A percentile compares a stretch with the other conserved stretches of the same genome.
These are phyloP conservation scores for Acanthosepion lycidas DNA, from an alignment of 2,888 invertebrate genomes.

Conservation along the genomic window DNA sequence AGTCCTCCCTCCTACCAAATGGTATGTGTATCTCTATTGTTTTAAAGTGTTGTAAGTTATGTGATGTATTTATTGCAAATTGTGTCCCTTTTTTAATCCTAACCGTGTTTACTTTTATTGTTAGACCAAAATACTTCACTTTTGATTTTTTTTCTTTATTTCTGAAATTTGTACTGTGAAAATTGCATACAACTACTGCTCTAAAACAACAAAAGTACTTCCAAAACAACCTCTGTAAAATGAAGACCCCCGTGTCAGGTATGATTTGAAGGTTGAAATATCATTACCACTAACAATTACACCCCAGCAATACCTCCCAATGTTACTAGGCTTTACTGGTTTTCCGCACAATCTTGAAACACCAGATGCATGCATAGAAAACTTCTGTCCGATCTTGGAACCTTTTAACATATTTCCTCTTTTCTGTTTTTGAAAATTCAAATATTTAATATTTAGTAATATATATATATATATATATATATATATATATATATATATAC, in stretches of 20 bases:
- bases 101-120: too few species aligned
- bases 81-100: neutral
- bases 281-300: neutral
- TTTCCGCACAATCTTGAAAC: neutral
- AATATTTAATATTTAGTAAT: neutral
- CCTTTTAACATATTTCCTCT: neutral
- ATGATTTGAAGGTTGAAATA: neutral
- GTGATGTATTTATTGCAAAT: neutral
- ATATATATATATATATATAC: neutral
- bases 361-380: neutral
- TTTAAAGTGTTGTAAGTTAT: neutral
- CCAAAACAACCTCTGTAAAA: neutral
- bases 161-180: neutral
- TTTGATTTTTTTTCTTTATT: neutral
- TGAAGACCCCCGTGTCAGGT: too few species aligned
- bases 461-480: neutral
- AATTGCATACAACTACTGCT: neutral
- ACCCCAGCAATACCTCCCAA: neutral
- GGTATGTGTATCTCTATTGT: neutral
- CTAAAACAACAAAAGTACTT: neutral
- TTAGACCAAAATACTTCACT: too few species aligned
- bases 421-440: neutral
- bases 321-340: neutral
- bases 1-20: neutral
- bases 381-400: neutral